These are phyloP conservation scores for Caenorhabditis macrosperma DNA, from an alignment of 2,888 invertebrate species.

Conservation along the genomic window DNA sequence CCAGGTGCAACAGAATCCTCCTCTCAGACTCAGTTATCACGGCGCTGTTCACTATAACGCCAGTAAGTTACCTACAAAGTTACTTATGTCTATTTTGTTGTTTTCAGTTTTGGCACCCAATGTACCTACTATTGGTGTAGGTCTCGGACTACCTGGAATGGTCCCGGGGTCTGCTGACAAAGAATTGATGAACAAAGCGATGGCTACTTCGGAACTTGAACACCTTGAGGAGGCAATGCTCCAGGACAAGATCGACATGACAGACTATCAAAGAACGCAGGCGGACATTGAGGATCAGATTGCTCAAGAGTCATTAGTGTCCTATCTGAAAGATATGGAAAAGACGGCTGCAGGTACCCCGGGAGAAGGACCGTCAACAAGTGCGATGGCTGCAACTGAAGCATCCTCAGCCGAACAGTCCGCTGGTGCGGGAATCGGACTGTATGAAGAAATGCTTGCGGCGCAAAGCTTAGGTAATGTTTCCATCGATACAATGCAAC, in stretches of 20 bases:
- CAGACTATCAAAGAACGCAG: constrained; percentile 93
- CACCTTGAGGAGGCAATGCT: constrained; percentile 87
- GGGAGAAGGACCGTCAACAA: background rate
- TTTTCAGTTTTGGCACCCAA: constrained; percentile 87
- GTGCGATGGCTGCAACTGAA: constrained; percentile 3
- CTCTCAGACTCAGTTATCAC: constrained; percentile 90
- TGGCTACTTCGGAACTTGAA: constrained; percentile 66
- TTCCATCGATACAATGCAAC: background rate
- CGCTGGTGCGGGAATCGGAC: constrained; percentile 32
- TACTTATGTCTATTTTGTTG: background rate
- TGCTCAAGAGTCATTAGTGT: constrained; percentile 69
- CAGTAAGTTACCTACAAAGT: constrained; percentile 51
- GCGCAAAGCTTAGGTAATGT: constrained; percentile 48
- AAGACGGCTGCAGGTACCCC: background rate
- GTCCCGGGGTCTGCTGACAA: constrained; percentile 74
- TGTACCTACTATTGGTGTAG: constrained; percentile 87
- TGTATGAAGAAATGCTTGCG: constrained; percentile 73
- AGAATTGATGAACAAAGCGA: constrained; percentile 70
- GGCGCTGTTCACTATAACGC: constrained; percentile 91
- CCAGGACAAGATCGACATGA: constrained; percentile 90
- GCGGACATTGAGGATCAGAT: constrained; percentile 80
- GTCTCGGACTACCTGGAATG: constrained; percentile 86
- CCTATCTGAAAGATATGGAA: constrained; percentile 61
- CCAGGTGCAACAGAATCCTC: constrained; percentile 81
- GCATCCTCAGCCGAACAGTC: background rate